These are phyloP conservation scores for Tipula lateralis DNA, from an alignment of 2,888 invertebrate genomes.

Conservation along the genomic window DNA sequence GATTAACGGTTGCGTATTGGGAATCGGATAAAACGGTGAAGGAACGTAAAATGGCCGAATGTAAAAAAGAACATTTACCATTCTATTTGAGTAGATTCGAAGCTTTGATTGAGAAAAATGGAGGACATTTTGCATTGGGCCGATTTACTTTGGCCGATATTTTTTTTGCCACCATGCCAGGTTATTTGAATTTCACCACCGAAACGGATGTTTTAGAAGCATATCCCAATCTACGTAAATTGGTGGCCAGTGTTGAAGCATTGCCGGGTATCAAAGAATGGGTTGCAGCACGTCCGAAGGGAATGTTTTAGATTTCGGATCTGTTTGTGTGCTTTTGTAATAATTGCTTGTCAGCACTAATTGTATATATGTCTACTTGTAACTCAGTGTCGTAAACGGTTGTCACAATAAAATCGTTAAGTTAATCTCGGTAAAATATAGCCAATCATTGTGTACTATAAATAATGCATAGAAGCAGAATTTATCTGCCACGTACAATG, in stretches of 20 bases:
- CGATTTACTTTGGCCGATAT: not conserved
- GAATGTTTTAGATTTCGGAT: not conserved
- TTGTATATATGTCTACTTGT: too few relatives aligned
- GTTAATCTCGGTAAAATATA: too few relatives aligned
- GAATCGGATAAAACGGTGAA: not conserved
- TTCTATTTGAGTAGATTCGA: not conserved
- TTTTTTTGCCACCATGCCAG: not conserved
- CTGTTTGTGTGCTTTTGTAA: too few relatives aligned
- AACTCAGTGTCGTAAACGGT: too few relatives aligned
- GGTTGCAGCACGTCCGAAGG: not conserved
- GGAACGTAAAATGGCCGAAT: not conserved
- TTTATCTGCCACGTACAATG: too few relatives aligned
- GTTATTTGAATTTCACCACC: not conserved
- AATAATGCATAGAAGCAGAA: too few relatives aligned
- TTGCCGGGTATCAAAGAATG: not conserved
- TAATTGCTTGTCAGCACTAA: too few relatives aligned
- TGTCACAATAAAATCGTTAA: too few relatives aligned
- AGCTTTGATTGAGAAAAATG: not conserved
- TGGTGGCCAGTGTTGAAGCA: not conserved
- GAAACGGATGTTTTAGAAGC: not conserved
- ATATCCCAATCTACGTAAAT: not conserved
- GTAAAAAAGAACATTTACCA: not conserved
- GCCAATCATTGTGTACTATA: too few relatives aligned
- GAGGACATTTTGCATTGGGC: not conserved
- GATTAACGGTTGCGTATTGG: not conserved